Conservation (phyloP, 30 jellyfish, hydroid and myxozoan species). For the Pelagia noctiluca region DNA sequence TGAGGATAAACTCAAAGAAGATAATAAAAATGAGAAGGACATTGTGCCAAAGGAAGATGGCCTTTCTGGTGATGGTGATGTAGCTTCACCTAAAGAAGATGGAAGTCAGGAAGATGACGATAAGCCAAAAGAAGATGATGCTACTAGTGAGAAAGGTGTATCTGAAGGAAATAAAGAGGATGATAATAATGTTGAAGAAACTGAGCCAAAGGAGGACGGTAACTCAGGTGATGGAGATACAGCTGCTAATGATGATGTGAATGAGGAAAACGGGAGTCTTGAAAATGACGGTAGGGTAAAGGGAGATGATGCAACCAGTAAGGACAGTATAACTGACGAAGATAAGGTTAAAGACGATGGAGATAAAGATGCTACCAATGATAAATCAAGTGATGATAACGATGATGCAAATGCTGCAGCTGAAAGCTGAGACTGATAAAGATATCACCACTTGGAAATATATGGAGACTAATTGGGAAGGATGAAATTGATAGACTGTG, state of each 20-base stretch:
- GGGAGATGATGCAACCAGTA: not conserved
- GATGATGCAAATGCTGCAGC: slow-evolving; percentile 3
- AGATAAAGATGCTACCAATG: not conserved
- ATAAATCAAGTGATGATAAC: not conserved
- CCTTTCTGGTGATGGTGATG: not conserved
- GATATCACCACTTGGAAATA: not conserved
- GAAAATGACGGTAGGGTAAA: not conserved
- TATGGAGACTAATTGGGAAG: not conserved
- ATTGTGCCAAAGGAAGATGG: not conserved
- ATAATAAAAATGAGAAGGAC: not conserved
- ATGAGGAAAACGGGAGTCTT: not conserved
- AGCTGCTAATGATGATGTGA: not conserved
- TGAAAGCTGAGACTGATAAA: not conserved
- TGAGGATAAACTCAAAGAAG: slow-evolving; percentile 1
- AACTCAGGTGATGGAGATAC: not conserved
- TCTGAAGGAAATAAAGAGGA: slow-evolving; percentile 9
- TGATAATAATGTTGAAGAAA: not conserved
- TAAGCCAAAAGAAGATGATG: not conserved
- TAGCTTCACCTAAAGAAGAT: not conserved
- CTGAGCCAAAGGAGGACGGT: not conserved
- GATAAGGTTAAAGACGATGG: not conserved
- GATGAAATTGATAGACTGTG: not conserved
- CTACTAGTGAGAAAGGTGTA: slow-evolving; percentile 20
- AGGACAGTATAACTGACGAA: not conserved
- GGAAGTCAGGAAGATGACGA: slow-evolving; percentile 3